A percentile compares a stretch with the other conserved stretches of the same genome.
phyloP scores from a whole-genome alignment of 2,888 invertebrate species.

The Cyclophora punctaria region DNA sequence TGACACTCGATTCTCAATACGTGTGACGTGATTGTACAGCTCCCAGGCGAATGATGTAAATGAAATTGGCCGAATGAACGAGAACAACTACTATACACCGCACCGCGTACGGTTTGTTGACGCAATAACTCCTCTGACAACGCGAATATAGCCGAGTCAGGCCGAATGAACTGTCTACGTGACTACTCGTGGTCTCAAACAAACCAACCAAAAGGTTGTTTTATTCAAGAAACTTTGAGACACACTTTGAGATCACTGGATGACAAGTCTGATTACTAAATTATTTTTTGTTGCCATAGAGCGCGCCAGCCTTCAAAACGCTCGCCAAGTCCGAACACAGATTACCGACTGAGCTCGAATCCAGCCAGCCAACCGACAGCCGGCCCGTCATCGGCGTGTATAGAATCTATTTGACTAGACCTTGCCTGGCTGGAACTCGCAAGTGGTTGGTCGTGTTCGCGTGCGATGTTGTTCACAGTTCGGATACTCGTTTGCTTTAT shows the following conservation, averaged over 20 bases:
- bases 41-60: background rate
- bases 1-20: constrained; percentile 20
- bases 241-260: too few relatives aligned
- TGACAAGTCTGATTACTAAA: too few relatives aligned
- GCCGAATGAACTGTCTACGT: constrained; percentile 23
- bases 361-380: too few relatives aligned
- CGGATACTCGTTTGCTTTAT: too few relatives aligned
- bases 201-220: too few relatives aligned
- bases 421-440: too few relatives aligned
- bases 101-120: constrained; percentile 15
- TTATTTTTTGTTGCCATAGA: too few relatives aligned
- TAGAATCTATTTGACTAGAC: too few relatives aligned
- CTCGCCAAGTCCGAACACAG: constrained; percentile 4
- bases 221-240: too few relatives aligned
- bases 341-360: constrained; percentile 1
- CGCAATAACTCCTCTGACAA: constrained; percentile 15
- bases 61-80: constrained; percentile 23
- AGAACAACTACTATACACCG: constrained; percentile 20
- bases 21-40: constrained; percentile 14
- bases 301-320: background rate
- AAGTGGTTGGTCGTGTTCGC: too few relatives aligned
- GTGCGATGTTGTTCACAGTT: too few relatives aligned
- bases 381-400: too few relatives aligned
- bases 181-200: constrained; percentile 1
- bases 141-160: constrained; percentile 27